Evolutionary conservation across 2,888 invertebrate genomes (phyloP).

Genomic region (Diplolepis rosae): DNA sequence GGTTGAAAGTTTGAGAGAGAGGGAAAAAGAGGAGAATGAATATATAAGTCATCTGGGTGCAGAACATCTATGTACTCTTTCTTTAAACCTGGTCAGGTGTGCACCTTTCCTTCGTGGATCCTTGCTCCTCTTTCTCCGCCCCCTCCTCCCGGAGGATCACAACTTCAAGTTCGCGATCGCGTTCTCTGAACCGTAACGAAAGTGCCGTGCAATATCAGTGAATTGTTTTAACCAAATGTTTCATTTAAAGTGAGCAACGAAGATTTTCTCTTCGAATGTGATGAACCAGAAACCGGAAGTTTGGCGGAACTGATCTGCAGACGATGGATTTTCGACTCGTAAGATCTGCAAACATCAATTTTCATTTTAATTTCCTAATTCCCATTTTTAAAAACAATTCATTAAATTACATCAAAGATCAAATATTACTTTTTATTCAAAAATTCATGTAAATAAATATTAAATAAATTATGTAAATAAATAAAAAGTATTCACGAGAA

Average conservation of each 20-base stretch:
- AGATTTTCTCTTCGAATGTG: slow-evolving; percentile 47
- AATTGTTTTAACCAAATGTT: slow-evolving; percentile 36
- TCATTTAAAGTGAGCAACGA: slow-evolving; percentile 37
- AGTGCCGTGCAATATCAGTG: slow-evolving; percentile 43
- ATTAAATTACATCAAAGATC: not conserved
- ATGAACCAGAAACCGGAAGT: slow-evolving; percentile 58
- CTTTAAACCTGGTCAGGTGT: slow-evolving; percentile 68
- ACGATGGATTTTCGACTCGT: slow-evolving; percentile 66
- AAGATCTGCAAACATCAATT: slow-evolving; percentile 50
- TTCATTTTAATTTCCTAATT: too few relatives aligned
- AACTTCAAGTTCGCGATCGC: slow-evolving; percentile 43
- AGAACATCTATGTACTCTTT: slow-evolving; percentile 67
- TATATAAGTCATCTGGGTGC: slow-evolving; percentile 66
- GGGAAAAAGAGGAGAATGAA: slow-evolving; percentile 56
- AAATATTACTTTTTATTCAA: too few relatives aligned
- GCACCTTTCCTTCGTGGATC: slow-evolving; percentile 58
- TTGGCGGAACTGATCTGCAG: slow-evolving; percentile 51
- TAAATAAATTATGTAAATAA: not conserved
- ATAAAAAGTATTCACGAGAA: too few relatives aligned
- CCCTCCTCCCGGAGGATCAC: slow-evolving; percentile 45
- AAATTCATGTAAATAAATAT: too few relatives aligned
- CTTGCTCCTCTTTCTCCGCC: slow-evolving; percentile 37
- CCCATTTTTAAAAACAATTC: not conserved
- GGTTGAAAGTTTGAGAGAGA: slow-evolving; percentile 46
- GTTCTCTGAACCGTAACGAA: slow-evolving; percentile 31